A percentile compares a stretch with the other conserved stretches of the same genome.
Evolutionary conservation across 1,140 invertebrate genomes (phyloP).

Genomic region (Palaemon carinicauda): DNA sequence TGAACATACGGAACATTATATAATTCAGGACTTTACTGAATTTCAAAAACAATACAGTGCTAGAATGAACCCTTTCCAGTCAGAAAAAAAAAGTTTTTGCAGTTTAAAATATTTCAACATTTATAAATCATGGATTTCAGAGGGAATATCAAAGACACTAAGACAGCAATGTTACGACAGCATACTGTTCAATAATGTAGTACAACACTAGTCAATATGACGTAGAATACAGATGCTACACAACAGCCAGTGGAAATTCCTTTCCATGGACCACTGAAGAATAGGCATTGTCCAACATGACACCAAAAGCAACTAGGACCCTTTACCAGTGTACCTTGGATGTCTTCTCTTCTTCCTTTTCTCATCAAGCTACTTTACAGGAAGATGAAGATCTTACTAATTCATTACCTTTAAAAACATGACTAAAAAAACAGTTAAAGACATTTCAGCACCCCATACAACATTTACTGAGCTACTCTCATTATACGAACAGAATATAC

Average conservation of each 20-base stretch:
- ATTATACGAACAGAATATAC: not conserved
- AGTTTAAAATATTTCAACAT: not conserved
- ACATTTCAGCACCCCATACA: not conserved
- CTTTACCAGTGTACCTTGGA: no score
- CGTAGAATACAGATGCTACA: not conserved
- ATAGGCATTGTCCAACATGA: no score
- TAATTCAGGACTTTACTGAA: no score
- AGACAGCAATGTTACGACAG: conserved; percentile 27
- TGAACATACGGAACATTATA: no score
- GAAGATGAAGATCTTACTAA: no score
- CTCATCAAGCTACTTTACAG: no score
- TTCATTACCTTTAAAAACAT: no score
- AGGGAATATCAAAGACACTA: conserved; percentile 12
- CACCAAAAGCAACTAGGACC: no score
- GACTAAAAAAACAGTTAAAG: not conserved
- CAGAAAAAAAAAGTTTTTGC: not conserved
- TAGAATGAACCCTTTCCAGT: not conserved
- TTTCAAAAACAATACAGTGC: not conserved
- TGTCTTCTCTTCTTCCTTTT: no score
- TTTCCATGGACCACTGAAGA: no score
- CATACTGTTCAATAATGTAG: conserved; percentile 1
- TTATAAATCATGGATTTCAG: not conserved
- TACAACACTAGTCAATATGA: conserved; percentile 13
- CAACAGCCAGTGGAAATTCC: not conserved
- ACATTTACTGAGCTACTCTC: not conserved